Percentiles rank a stretch among this genome's conserved stretches.
Evolutionary conservation across 2,113 vertebrate genomes (phyloP).

Genomic region (Rhabdomys dilectus): DNA sequence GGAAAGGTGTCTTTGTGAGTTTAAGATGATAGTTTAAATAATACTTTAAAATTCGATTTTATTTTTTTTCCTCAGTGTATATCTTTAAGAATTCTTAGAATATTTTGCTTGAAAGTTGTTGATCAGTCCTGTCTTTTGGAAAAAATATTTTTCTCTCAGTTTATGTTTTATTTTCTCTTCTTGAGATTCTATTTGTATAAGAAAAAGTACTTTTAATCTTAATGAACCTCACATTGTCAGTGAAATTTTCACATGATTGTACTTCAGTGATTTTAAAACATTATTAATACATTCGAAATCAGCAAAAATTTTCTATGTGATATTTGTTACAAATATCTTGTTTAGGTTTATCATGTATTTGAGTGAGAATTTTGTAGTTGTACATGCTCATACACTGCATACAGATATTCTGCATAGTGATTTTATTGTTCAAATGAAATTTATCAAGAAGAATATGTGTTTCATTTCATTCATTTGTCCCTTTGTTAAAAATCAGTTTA

Average conservation of each 20-base stretch:
- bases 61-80: neutral
- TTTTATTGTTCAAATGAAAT: neutral
- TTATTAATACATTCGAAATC: neutral
- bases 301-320: neutral
- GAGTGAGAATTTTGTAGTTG: neutral
- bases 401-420: neutral
- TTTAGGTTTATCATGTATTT: neutral
- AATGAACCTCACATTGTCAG: neutral
- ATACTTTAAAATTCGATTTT: neutral
- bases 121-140: neutral
- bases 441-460: neutral
- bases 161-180: neutral
- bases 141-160: neutral
- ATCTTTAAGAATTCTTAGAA: neutral
- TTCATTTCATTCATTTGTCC: neutral
- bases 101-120: neutral
- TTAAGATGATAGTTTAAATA: neutral
- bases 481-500: neutral
- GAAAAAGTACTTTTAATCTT: neutral
- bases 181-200: neutral
- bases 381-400: neutral
- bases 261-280: neutral
- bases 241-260: neutral
- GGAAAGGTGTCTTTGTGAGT: neutral
- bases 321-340: neutral